phyloP scores from a whole-genome alignment of 2,113 vertebrate genomes.

The Carlito syrichta region DNA sequence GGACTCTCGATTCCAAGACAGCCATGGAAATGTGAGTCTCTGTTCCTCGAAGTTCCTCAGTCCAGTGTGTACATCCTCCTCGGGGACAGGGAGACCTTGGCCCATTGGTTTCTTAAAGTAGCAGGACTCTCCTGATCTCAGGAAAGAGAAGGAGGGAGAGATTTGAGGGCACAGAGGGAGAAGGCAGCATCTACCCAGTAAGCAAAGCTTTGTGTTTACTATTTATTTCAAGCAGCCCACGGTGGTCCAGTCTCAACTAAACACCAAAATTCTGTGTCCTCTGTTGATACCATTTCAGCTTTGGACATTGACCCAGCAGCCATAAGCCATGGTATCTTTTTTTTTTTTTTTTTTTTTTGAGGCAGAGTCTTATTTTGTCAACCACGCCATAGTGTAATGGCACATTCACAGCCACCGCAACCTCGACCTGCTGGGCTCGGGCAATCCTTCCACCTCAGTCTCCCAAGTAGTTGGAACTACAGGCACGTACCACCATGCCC shows the following conservation, averaged over 20 bases:
- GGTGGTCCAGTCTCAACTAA: background rate
- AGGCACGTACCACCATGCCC: too few species aligned
- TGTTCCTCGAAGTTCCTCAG: background rate
- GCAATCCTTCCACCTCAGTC: too few species aligned
- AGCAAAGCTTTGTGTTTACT: background rate
- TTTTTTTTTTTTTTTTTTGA: too few species aligned
- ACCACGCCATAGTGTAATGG: too few species aligned
- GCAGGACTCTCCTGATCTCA: background rate
- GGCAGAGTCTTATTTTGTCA: too few species aligned
- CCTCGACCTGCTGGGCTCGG: too few species aligned
- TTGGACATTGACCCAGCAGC: background rate
- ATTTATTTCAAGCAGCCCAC: background rate
- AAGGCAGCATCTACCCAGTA: background rate
- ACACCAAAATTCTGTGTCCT: background rate
- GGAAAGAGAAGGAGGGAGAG: background rate
- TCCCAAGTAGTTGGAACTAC: too few species aligned
- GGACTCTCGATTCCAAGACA: background rate
- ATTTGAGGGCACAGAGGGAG: background rate
- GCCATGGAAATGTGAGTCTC: background rate
- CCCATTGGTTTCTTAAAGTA: background rate
- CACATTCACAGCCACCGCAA: too few species aligned
- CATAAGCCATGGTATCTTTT: too few species aligned
- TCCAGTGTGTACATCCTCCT: background rate
- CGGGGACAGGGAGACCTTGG: background rate
- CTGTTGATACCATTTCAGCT: background rate